Conservation (phyloP, 2,888 invertebrate genomes). For the Argyresthia goedartella region DNA sequence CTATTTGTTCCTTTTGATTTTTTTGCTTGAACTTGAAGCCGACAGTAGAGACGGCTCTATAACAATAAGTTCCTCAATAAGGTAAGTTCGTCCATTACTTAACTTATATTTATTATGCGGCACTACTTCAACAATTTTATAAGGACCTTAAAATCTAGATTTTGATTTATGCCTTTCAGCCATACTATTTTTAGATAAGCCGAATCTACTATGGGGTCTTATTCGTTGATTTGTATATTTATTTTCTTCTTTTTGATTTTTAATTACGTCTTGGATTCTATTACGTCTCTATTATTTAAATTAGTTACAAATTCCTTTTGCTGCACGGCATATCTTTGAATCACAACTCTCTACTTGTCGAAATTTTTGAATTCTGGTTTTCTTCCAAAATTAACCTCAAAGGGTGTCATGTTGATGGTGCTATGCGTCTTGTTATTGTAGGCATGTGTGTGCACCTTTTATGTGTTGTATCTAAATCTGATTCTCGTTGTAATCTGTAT, state of each 20-base stretch:
- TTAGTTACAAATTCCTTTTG: slow-evolving; percentile 7
- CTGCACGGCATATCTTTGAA: slow-evolving; percentile 7
- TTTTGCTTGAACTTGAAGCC: slow-evolving; percentile 9
- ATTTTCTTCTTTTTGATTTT: slow-evolving; percentile 4
- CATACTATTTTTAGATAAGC: slow-evolving; percentile 10
- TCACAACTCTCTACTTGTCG: slow-evolving; percentile 6
- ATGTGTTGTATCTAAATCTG: slow-evolving; percentile 7
- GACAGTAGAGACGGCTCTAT: slow-evolving; percentile 5
- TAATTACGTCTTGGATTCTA: slow-evolving; percentile 5
- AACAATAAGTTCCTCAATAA: slow-evolving; percentile 11
- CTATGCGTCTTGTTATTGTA: slow-evolving; percentile 10
- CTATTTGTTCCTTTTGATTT: slow-evolving; percentile 6
- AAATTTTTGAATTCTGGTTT: slow-evolving; percentile 9
- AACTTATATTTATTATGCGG: slow-evolving; percentile 11
- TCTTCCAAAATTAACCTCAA: slow-evolving; percentile 9
- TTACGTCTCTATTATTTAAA: slow-evolving; percentile 2
- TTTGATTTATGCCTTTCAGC: slow-evolving; percentile 9
- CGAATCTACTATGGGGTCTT: slow-evolving; percentile 1
- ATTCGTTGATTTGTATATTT: slow-evolving; percentile 6
- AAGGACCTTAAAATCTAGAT: slow-evolving; percentile 9
- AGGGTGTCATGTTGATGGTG: slow-evolving; percentile 5
- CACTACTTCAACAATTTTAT: slow-evolving; percentile 6
- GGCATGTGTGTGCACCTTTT: slow-evolving; percentile 7
- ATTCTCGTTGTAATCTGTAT: slow-evolving; percentile 6
- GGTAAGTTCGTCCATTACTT: slow-evolving; percentile 9